Conservation (phyloP, 2,888 invertebrate genomes). For the Drosophila robusta region DNA sequence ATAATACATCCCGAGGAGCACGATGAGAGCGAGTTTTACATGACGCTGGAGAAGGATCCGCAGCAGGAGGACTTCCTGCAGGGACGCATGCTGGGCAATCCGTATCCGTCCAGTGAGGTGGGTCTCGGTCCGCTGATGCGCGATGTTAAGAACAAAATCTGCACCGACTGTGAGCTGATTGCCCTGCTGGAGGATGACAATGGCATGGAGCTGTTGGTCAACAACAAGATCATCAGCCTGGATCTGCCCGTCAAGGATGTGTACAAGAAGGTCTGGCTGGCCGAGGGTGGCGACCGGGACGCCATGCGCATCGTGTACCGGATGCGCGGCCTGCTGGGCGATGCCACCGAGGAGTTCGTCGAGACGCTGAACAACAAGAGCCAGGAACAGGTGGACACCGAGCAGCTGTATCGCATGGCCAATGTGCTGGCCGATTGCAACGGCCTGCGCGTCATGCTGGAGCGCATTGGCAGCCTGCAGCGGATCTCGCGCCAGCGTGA, state of each 20-base stretch:
- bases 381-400: conserved; percentile 95
- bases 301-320: conserved; percentile 99
- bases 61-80: conserved; percentile 99
- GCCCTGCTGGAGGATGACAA: conserved; percentile 98
- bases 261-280: conserved; percentile 93
- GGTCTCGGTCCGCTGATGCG: conserved; percentile 99
- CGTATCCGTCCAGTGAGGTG: conserved; percentile 96
- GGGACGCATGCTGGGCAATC: conserved; percentile 99
- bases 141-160: conserved; percentile 99
- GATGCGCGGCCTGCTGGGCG: conserved; percentile 98
- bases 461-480: conserved; percentile 93
- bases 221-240: conserved; percentile 98
- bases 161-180: conserved; percentile 98
- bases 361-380: conserved; percentile 95
- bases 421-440: conserved; percentile 93
- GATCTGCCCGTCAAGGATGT: conserved; percentile 98
- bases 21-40: conserved; percentile 97
- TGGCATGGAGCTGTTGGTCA: conserved; percentile 98
- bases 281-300: conserved; percentile 95
- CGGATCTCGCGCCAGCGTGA: conserved; percentile 95
- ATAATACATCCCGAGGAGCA: conserved; percentile 99
- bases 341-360: conserved; percentile 99
- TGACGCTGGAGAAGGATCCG: conserved; percentile 98
- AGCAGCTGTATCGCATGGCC: conserved; percentile 96
- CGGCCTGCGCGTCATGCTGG: conserved; percentile 91